A percentile compares a stretch with the other conserved stretches of the same genome.
phyloP scores from a whole-genome alignment of 2,113 vertebrate species.

The Dasyurus viverrinus region DNA sequence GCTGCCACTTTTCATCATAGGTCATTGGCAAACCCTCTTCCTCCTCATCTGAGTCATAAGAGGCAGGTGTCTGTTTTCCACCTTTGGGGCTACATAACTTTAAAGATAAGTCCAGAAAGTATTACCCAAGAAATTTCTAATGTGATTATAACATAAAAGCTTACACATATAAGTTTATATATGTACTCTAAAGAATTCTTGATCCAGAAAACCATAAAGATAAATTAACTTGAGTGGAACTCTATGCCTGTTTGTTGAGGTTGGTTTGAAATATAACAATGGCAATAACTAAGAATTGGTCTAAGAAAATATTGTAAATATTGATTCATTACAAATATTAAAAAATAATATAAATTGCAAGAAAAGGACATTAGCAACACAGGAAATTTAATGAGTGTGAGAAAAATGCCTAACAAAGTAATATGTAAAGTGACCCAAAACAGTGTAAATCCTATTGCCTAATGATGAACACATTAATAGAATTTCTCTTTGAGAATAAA shows the following conservation, averaged over 20 bases:
- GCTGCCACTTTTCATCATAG: conserved; percentile 95
- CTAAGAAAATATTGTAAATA: conserved; percentile 42
- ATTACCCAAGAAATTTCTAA: not conserved
- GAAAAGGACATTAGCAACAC: conserved; percentile 15
- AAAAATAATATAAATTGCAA: conserved; percentile 25
- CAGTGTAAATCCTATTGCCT: not conserved
- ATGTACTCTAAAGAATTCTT: not conserved
- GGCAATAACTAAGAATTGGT: conserved; percentile 38
- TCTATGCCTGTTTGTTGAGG: conserved; percentile 10
- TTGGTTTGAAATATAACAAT: conserved; percentile 40
- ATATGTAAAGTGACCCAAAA: not conserved
- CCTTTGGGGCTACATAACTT: too few species aligned
- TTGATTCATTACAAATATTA: conserved; percentile 39
- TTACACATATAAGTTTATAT: not conserved
- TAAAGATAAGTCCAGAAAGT: conserved; percentile 20
- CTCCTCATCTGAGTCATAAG: conserved; percentile 91
- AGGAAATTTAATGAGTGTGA: not conserved
- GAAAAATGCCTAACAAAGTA: not conserved
- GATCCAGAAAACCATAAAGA: not conserved
- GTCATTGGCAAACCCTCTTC: conserved; percentile 94
- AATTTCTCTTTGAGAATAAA: not conserved
- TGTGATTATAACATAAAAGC: not conserved
- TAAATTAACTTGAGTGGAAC: not conserved
- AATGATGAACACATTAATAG: not conserved
- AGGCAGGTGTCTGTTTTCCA: conserved; percentile 83